Percentiles rank a stretch among this genome's conserved stretches.
Conservation (phyloP, 2,888 invertebrate genomes). For the Nomada fabriciana region DNA sequence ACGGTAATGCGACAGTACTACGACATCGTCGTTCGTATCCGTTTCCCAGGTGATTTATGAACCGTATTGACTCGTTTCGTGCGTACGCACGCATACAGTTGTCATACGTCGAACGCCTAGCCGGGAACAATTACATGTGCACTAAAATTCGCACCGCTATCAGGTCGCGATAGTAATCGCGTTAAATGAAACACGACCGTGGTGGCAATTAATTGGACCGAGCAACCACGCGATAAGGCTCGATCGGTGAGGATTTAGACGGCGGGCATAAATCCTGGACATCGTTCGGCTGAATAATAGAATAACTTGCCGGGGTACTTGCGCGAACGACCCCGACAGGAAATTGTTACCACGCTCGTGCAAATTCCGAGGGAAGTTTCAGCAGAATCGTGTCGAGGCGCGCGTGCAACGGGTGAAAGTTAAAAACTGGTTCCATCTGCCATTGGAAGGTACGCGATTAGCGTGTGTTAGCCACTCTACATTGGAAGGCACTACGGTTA, state of each 20-base stretch:
- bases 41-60: constrained; percentile 42
- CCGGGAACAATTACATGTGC: background rate
- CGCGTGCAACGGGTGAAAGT: background rate
- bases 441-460: background rate
- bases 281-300: background rate
- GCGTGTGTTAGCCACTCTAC: background rate
- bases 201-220: constrained; percentile 25
- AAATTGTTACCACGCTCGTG: background rate
- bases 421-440: background rate
- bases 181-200: background rate
- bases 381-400: no score
- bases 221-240: background rate
- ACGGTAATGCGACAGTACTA: constrained; percentile 32
- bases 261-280: background rate
- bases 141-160: background rate
- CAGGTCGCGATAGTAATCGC: constrained; percentile 6
- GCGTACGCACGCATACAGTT: background rate
- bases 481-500: background rate
- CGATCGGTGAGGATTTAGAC: constrained; percentile 13
- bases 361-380: background rate
- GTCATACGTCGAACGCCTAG: background rate
- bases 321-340: background rate
- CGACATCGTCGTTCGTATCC: constrained; percentile 17
- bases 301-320: background rate
- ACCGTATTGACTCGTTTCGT: background rate